Evolutionary conservation across 2,113 vertebrate species (phyloP).

Genomic region (Kobus ellipsiprymnus): DNA sequence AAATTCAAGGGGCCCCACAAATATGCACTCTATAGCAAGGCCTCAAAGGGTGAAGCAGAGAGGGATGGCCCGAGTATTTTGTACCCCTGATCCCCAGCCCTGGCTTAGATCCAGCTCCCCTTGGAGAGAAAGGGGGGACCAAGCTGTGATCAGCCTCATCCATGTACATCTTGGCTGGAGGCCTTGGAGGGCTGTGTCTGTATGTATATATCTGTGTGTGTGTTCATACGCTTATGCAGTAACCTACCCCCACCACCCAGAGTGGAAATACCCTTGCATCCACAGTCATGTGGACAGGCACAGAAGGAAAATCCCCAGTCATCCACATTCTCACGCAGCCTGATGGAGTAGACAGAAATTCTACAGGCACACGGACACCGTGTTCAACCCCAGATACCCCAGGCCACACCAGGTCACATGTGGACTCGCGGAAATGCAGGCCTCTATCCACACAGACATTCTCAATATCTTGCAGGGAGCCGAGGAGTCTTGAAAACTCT

Average conservation of each 20-base stretch:
- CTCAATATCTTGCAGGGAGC: neutral
- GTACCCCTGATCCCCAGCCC: neutral
- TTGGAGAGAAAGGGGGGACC: neutral
- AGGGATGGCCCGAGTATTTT: neutral
- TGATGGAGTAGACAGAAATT: neutral
- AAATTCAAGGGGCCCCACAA: neutral
- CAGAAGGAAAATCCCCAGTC: neutral
- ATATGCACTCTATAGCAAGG: neutral
- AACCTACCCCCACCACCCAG: neutral
- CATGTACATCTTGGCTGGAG: neutral
- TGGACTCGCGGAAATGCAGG: neutral
- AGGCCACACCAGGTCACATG: neutral
- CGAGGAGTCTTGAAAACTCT: neutral
- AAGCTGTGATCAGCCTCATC: neutral
- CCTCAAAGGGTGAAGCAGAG: neutral
- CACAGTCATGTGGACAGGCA: neutral
- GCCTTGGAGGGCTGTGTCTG: neutral
- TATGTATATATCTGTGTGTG: neutral
- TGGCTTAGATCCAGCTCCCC: neutral
- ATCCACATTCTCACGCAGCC: neutral
- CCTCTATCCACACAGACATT: neutral
- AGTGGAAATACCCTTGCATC: neutral
- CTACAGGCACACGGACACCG: neutral
- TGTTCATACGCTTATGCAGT: neutral
- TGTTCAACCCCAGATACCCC: neutral